Conservation (phyloP, 2,113 vertebrate species). For the Prietella phreatophila region DNA sequence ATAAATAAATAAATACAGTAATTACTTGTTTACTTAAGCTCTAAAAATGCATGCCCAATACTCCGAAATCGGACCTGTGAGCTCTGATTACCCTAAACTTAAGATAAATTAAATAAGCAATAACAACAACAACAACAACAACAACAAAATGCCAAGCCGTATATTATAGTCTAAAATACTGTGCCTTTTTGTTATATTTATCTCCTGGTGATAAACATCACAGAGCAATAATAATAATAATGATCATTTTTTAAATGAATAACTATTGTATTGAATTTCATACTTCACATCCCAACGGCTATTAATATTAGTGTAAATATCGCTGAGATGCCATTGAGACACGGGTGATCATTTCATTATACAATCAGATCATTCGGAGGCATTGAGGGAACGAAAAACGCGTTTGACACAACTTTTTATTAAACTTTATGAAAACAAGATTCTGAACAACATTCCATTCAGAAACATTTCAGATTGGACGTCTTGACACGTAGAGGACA, state of each 20-base stretch:
- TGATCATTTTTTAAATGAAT: neutral
- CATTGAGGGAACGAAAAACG: constrained; percentile 31
- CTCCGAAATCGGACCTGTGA: neutral
- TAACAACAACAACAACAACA: neutral
- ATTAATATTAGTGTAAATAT: neutral
- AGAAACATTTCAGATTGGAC: constrained; percentile 68
- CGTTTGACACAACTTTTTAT: constrained; percentile 78
- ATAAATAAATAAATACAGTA: neutral
- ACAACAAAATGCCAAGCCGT: neutral
- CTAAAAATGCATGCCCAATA: neutral
- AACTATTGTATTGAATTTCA: neutral
- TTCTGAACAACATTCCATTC: constrained; percentile 73
- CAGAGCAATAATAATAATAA: neutral
- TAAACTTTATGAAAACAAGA: constrained; percentile 81
- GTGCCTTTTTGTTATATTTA: neutral
- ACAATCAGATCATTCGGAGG: neutral
- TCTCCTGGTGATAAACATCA: neutral
- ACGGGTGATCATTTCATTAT: neutral
- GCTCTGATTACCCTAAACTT: neutral
- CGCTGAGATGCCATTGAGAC: neutral
- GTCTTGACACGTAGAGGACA: constrained; percentile 67
- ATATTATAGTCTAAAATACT: neutral
- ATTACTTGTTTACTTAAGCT: neutral
- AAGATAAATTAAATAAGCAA: neutral
- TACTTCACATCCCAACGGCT: neutral